Evolutionary conservation across 2,113 vertebrate species (phyloP).

Genomic region (Triplophysa siluroides): DNA sequence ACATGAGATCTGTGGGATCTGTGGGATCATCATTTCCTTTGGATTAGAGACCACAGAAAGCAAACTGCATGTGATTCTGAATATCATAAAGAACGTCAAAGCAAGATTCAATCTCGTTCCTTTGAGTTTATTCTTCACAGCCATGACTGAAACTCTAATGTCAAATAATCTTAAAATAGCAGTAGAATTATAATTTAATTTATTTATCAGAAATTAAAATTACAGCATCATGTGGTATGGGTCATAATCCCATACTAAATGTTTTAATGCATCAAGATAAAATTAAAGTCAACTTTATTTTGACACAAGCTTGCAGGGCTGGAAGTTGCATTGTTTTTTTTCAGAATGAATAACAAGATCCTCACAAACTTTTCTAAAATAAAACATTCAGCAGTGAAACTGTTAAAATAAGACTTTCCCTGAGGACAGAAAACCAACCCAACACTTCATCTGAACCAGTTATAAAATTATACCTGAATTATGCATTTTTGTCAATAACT

Average conservation of each 20-base stretch:
- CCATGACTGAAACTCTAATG: conserved; percentile 10
- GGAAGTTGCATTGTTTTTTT: too few species aligned
- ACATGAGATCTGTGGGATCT: conserved; percentile 46
- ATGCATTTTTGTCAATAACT: not conserved
- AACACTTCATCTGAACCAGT: too few species aligned
- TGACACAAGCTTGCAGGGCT: too few species aligned
- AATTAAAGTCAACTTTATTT: too few species aligned
- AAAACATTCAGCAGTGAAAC: too few species aligned
- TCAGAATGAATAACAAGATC: too few species aligned
- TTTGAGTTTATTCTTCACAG: conserved; percentile 21
- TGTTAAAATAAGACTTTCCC: too few species aligned
- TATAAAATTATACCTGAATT: not conserved
- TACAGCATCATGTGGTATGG: not conserved
- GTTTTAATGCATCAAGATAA: too few species aligned
- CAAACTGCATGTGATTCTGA: conserved; percentile 22
- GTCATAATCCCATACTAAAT: too few species aligned
- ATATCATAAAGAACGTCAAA: conserved; percentile 18
- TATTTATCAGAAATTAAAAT: not conserved
- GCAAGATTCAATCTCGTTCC: conserved; percentile 39
- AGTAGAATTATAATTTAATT: conserved; percentile 6
- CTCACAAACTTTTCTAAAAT: too few species aligned
- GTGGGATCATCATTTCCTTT: conserved; percentile 39
- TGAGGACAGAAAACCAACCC: too few species aligned
- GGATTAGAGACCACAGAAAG: conserved; percentile 19
- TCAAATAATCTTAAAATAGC: conserved; percentile 1